Conservation (phyloP, 2,113 vertebrate genomes). For the Equus quagga region DNA sequence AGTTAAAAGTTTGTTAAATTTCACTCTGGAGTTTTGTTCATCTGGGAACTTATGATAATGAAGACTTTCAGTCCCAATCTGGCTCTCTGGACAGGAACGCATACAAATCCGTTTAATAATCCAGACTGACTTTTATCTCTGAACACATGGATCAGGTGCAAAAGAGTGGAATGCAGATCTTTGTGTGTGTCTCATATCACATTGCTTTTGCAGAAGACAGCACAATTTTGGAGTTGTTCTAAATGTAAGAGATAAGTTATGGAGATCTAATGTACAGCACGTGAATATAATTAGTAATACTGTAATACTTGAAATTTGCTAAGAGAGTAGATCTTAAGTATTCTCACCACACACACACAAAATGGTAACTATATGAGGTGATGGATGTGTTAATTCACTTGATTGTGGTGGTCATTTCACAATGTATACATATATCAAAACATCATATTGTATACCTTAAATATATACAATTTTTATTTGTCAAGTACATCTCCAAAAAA, state of each 20-base stretch:
- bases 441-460: background rate
- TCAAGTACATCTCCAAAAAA: background rate
- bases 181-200: background rate
- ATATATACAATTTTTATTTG: slow-evolving; percentile 12
- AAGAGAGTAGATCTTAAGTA: background rate
- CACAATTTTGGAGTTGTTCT: slow-evolving; percentile 23
- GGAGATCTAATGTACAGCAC: background rate
- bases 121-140: slow-evolving; percentile 48
- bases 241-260: background rate
- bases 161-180: slow-evolving; percentile 37
- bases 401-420: background rate
- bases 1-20: slow-evolving; percentile 63
- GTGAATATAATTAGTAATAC: background rate
- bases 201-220: background rate
- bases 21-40: slow-evolving; percentile 65
- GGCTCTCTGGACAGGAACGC: slow-evolving; percentile 26
- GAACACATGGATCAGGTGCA: slow-evolving; percentile 45
- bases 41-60: slow-evolving; percentile 33
- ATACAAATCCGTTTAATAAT: slow-evolving; percentile 65
- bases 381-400: background rate
- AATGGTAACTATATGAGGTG: background rate
- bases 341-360: background rate
- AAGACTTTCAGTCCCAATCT: slow-evolving; percentile 46
- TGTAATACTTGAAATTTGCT: background rate
- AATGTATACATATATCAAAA: background rate